These are phyloP conservation scores for Saccopteryx bilineata DNA, from an alignment of 2,113 vertebrate species.

Conservation along the genomic window DNA sequence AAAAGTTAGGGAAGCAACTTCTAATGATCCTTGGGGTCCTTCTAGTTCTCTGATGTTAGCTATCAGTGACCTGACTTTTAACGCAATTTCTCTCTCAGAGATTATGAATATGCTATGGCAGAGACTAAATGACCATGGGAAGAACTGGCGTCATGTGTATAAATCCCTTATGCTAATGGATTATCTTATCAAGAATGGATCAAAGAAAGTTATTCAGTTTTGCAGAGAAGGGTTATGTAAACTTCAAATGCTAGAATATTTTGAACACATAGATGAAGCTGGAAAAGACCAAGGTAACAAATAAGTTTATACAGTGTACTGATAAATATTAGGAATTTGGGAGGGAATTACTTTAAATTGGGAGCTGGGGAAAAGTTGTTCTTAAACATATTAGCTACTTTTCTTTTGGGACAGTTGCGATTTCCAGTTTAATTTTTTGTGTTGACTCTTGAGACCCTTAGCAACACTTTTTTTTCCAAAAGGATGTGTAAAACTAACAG, in stretches of 20 bases:
- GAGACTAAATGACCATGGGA: conserved; percentile 78
- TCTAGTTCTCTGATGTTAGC: conserved; percentile 80
- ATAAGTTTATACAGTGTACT: conserved; percentile 15
- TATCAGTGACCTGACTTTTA: conserved; percentile 83
- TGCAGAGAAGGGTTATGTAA: conserved; percentile 80
- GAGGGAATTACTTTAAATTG: conserved; percentile 48
- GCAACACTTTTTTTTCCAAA: neutral
- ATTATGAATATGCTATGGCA: conserved; percentile 80
- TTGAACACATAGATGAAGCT: conserved; percentile 79
- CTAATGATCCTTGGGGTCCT: conserved; percentile 76
- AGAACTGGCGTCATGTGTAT: conserved; percentile 84
- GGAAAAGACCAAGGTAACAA: conserved; percentile 85
- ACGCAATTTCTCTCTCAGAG: conserved; percentile 77
- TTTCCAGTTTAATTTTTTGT: conserved; percentile 31
- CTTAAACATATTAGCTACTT: neutral
- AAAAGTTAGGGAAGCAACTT: conserved; percentile 86
- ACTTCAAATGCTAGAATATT: conserved; percentile 77
- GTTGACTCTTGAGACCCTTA: conserved; percentile 13
- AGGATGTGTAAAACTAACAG: neutral
- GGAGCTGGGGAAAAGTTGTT: conserved; percentile 16
- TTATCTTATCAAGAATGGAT: conserved; percentile 85
- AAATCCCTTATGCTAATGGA: conserved; percentile 81
- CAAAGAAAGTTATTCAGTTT: conserved; percentile 81
- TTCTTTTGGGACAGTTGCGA: conserved; percentile 19
- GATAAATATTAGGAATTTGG: conserved; percentile 49